Evolutionary conservation across 2,113 vertebrate genomes (phyloP).

Genomic region (Callaeas wilsoni): DNA sequence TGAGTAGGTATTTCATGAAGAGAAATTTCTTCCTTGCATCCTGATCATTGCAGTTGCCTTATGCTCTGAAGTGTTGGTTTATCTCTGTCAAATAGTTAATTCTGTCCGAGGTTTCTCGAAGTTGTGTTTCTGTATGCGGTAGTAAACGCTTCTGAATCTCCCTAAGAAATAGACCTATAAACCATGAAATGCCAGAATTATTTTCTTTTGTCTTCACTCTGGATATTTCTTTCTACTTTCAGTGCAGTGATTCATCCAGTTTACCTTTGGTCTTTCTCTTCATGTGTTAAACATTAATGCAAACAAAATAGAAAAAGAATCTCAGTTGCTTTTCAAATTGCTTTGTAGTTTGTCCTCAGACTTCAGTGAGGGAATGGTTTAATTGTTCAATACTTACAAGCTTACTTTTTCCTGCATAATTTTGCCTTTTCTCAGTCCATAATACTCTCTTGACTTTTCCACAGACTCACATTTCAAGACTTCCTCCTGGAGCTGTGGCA

Average conservation of each 20-base stretch:
- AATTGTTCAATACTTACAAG: not conserved
- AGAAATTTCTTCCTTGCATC: not conserved
- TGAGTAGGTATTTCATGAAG: not conserved
- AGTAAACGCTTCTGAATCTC: not conserved
- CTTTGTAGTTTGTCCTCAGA: not conserved
- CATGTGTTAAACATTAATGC: not conserved
- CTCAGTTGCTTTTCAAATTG: not conserved
- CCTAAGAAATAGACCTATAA: not conserved
- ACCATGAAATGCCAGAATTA: not conserved
- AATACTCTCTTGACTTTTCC: slow-evolving; percentile 33
- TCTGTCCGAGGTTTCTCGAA: not conserved
- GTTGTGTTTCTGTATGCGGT: not conserved
- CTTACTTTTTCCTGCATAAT: not conserved
- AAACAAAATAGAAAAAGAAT: not conserved
- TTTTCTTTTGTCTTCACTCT: not conserved
- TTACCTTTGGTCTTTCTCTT: not conserved
- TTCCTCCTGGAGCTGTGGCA: slow-evolving; percentile 92
- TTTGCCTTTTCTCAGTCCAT: not conserved
- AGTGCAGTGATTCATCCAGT: not conserved
- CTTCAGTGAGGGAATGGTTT: not conserved
- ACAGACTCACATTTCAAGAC: slow-evolving; percentile 98
- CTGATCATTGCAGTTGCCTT: not conserved
- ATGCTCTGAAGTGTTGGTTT: not conserved
- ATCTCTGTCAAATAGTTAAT: not conserved
- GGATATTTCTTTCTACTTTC: not conserved